Evolutionary conservation across 2,888 invertebrate genomes (phyloP).

Genomic region (Nymphalis polychloros): DNA sequence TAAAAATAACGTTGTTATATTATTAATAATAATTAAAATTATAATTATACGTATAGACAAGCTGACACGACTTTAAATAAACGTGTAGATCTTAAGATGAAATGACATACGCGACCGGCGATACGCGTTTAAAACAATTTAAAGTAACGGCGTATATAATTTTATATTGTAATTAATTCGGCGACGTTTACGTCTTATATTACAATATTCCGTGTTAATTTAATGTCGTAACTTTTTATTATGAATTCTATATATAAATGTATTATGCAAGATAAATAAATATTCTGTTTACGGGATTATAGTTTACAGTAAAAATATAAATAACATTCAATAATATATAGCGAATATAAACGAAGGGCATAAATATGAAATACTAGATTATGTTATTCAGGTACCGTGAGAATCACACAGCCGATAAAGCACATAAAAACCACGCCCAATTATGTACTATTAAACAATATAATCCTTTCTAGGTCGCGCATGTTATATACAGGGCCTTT

Average conservation of each 20-base stretch:
- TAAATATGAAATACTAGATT: neutral
- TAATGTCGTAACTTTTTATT: neutral
- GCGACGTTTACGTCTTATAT: neutral
- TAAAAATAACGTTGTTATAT: too few relatives aligned
- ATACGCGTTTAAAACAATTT: neutral
- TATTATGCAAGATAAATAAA: too few relatives aligned
- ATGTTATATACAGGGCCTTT: conserved; percentile 40
- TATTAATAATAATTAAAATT: too few relatives aligned
- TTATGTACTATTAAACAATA: conserved; percentile 38
- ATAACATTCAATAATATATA: neutral
- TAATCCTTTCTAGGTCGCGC: conserved; percentile 39
- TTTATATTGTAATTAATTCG: conserved; percentile 3
- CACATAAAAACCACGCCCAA: conserved; percentile 40
- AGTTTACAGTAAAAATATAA: neutral
- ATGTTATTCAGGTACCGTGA: neutral
- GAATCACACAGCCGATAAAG: conserved; percentile 14
- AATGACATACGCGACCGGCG: neutral
- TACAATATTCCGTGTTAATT: neutral
- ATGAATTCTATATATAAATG: neutral
- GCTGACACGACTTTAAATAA: too few relatives aligned
- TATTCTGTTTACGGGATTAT: too few relatives aligned
- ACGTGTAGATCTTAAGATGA: neutral
- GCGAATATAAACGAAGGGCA: neutral
- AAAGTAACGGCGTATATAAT: neutral
- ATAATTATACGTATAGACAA: too few relatives aligned